Percentiles rank a stretch among this genome's conserved stretches.
These are phyloP conservation scores for Acanthacorydalis orientalis DNA, from an alignment of 2,888 invertebrate species.

Conservation along the genomic window DNA sequence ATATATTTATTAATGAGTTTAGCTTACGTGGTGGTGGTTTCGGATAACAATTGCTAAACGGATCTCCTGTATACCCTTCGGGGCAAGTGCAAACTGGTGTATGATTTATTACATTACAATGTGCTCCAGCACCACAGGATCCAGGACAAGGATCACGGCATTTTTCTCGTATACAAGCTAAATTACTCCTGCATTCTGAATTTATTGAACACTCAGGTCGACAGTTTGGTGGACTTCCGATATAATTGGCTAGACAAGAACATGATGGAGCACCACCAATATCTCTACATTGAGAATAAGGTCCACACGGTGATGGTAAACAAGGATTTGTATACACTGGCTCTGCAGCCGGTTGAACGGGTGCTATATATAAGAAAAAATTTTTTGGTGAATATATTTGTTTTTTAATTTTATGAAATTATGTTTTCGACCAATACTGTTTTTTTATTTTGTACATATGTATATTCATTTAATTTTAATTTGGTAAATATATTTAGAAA, in stretches of 20 bases:
- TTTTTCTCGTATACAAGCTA: constrained; percentile 56
- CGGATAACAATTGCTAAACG: constrained; percentile 48
- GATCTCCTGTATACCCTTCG: constrained; percentile 57
- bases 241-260: constrained; percentile 51
- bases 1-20: neutral
- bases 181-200: constrained; percentile 53
- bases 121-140: constrained; percentile 55
- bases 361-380: constrained; percentile 6
- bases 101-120: constrained; percentile 59
- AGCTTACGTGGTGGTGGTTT: constrained; percentile 24
- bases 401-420: no score
- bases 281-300: constrained; percentile 56
- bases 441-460: no score
- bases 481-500: no score
- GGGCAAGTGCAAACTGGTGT: constrained; percentile 59
- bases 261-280: constrained; percentile 53
- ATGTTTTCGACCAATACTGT: no score
- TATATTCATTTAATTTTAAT: no score
- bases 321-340: constrained; percentile 44
- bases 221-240: constrained; percentile 61
- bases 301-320: constrained; percentile 62
- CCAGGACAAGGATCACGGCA: constrained; percentile 66
- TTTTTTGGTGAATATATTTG: no score
- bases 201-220: constrained; percentile 64
- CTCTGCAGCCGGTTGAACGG: constrained; percentile 16